Percentiles rank a stretch among this genome's conserved stretches.
phyloP scores from a whole-genome alignment of 2,797 vertebrate genomes.

The Urosaurus nigricauda region DNA sequence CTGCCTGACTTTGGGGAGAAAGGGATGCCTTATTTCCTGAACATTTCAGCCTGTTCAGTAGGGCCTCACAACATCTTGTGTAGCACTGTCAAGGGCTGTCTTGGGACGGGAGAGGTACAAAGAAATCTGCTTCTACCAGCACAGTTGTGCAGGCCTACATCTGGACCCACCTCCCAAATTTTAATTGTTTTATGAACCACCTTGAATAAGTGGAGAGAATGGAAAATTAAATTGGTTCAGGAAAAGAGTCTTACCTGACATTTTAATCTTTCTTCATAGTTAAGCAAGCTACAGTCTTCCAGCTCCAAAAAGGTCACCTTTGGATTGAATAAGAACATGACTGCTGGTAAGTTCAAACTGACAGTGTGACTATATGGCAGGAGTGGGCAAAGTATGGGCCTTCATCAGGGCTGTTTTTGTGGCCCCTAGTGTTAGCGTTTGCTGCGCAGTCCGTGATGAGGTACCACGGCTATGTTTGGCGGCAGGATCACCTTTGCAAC shows the following conservation, averaged over 20 bases:
- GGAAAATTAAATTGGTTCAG: not conserved
- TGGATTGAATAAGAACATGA: slow-evolving; percentile 93
- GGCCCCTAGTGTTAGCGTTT: too few species aligned
- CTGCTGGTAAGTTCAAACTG: slow-evolving; percentile 83
- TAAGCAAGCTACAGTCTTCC: slow-evolving; percentile 67
- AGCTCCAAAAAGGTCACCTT: slow-evolving; percentile 93
- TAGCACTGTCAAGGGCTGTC: not conserved
- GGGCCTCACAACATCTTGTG: not conserved
- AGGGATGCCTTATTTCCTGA: not conserved
- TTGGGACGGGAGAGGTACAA: not conserved
- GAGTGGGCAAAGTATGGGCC: too few species aligned
- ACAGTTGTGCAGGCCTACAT: not conserved
- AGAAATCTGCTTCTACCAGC: not conserved
- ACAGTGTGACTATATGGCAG: not conserved
- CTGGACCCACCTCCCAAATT: not conserved
- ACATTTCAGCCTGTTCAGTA: not conserved
- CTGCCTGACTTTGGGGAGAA: not conserved
- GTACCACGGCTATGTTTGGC: too few species aligned
- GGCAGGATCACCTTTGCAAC: too few species aligned
- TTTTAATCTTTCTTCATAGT: slow-evolving; percentile 61
- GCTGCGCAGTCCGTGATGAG: too few species aligned
- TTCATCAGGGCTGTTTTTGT: not conserved
- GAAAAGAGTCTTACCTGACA: slow-evolving; percentile 15
- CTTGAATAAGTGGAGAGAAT: not conserved
- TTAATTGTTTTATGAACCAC: not conserved